Conservation (phyloP, 2,888 invertebrate genomes). For the Leptinotarsa peninsularis region DNA sequence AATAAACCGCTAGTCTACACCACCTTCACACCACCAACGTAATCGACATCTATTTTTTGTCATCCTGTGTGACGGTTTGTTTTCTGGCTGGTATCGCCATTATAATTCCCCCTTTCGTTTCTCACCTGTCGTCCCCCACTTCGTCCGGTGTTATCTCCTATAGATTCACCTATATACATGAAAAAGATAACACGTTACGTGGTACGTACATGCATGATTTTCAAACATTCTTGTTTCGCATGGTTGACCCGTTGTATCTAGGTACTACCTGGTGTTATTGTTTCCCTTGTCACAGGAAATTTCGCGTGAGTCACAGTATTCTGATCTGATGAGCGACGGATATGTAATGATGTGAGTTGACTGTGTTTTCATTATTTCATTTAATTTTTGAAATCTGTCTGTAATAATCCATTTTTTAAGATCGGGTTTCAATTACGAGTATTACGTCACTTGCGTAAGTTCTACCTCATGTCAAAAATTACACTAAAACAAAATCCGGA, state of each 20-base stretch:
- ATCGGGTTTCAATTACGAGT: no score
- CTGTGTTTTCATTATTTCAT: neutral
- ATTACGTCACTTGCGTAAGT: no score
- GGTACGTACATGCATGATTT: slow-evolving; percentile 15
- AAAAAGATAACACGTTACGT: slow-evolving; percentile 27
- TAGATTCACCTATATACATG: slow-evolving; percentile 21
- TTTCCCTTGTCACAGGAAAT: slow-evolving; percentile 9
- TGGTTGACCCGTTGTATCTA: slow-evolving; percentile 23
- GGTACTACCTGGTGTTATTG: slow-evolving; percentile 18
- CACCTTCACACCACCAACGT: slow-evolving; percentile 16
- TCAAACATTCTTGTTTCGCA: slow-evolving; percentile 27
- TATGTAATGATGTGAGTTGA: slow-evolving; percentile 12
- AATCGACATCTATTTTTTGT: slow-evolving; percentile 38
- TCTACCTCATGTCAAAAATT: no score
- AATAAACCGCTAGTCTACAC: neutral
- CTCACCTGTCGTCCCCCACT: slow-evolving; percentile 42
- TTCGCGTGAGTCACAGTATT: slow-evolving; percentile 11
- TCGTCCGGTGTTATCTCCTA: slow-evolving; percentile 23
- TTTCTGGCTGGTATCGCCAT: slow-evolving; percentile 38
- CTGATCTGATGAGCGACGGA: slow-evolving; percentile 3
- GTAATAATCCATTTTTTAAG: no score
- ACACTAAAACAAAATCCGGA: no score
- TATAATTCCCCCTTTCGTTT: slow-evolving; percentile 37
- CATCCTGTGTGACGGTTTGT: slow-evolving; percentile 29
- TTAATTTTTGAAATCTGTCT: neutral